Conservation (phyloP, 2,888 invertebrate genomes). For the Darwinula stevensoni region DNA sequence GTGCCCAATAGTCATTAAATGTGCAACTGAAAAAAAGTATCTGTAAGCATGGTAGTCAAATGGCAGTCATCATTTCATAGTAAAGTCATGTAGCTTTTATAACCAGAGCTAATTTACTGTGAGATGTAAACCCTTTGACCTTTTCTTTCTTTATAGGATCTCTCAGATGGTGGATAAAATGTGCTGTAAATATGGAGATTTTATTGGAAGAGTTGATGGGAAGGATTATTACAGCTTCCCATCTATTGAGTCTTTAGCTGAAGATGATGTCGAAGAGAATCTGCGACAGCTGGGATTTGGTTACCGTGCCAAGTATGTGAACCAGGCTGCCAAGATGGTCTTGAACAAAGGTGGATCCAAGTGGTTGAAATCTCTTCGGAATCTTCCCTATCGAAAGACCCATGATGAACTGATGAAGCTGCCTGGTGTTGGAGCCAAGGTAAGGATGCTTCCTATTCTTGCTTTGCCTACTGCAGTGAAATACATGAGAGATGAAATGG, state of each 20-base stretch:
- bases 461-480: constrained; percentile 3
- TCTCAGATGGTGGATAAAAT: constrained; percentile 69
- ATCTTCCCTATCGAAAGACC: constrained; percentile 36
- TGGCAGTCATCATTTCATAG: too few relatives aligned
- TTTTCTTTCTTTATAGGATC: constrained; percentile 33
- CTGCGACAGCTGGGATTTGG: constrained; percentile 28
- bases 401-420: constrained; percentile 39
- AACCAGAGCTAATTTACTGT: too few relatives aligned
- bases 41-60: too few relatives aligned
- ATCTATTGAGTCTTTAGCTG: constrained; percentile 27
- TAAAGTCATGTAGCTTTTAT: too few relatives aligned
- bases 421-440: constrained; percentile 79
- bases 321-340: constrained; percentile 37
- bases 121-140: too few relatives aligned
- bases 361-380: constrained; percentile 40
- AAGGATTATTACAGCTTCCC: constrained; percentile 49
- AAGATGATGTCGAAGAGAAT: constrained; percentile 28
- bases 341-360: constrained; percentile 30
- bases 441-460: constrained; percentile 16
- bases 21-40: too few relatives aligned
- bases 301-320: constrained; percentile 47
- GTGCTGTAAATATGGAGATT: constrained; percentile 43
- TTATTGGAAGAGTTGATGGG: constrained; percentile 34
- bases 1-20: too few relatives aligned
- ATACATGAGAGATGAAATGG: constrained; percentile 1